Evolutionary conservation across 2,888 invertebrate genomes (phyloP), one percentile per base, ranked within the genome.

Genomic region (Stenchaetothrips biformis): DNA sequence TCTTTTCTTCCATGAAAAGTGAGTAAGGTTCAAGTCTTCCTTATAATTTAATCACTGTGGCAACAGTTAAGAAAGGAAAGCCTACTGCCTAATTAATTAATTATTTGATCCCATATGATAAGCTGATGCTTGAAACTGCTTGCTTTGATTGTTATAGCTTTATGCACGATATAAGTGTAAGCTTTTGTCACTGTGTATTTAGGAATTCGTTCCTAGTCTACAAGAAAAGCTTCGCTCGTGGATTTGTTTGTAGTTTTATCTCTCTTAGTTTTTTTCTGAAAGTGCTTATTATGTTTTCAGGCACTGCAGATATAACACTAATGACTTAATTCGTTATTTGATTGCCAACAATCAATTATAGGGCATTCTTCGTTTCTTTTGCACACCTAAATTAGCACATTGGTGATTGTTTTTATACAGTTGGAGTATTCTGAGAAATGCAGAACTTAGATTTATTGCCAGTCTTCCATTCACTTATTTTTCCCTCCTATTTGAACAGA

Each of bases 61-160:
- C 37, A 37, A 37, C 37, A 37, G 6, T 59, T 59, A 9, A 59
- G 59, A 59, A 37, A 37, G 13, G 13, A 53, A 53, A 53, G 53
- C 13, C 9, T 11, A 7, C 6, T 18, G 18, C 53, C 53, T 53
- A 1, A 49, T 53, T 53, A 1, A 37, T 37, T 2, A 37, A 37
- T 53, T 53, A 13, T 53, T 53, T 53, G 53, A 53, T 53, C 1
- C 53, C 25, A 25, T 21, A 8, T 21, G 11, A 21, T 25, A 74
- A 74, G 11, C 21, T 74, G 11, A 8, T 21, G 67, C 25, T 21
- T 2, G 8, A 74, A 74, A 74, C 67, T 74, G 67, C 67, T 74
- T 74, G 67, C 67, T 74, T 67, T 74, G 67, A 7, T 74, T 74
- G 67, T 74, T 25, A 25, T 74, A 25, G 67, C 67, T 74, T 74